Evolutionary conservation across 2,888 invertebrate species (phyloP).

Genomic region (Tetrapedia diversipes): DNA sequence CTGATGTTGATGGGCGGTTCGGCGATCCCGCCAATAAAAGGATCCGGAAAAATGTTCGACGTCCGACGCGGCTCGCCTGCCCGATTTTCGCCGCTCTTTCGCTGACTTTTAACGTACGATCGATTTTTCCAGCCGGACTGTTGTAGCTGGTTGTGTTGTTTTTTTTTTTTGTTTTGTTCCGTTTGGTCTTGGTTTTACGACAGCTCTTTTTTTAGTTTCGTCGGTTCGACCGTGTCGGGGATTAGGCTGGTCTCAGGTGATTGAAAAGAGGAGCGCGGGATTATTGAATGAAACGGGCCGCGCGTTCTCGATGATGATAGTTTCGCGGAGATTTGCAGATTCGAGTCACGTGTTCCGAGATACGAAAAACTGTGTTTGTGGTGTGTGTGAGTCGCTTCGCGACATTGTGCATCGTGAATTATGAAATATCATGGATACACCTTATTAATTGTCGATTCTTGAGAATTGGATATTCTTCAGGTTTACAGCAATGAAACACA

Average conservation of each 20-base stretch:
- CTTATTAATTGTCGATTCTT: no score
- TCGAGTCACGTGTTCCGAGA: not conserved
- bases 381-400: no score
- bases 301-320: not conserved
- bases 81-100: slow-evolving; percentile 42
- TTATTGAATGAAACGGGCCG: slow-evolving; percentile 21
- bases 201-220: not conserved
- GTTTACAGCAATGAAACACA: no score
- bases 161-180: not conserved
- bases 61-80: slow-evolving; percentile 51
- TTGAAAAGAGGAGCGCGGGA: slow-evolving; percentile 6
- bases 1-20: slow-evolving; percentile 78
- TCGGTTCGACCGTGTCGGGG: no score
- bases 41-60: slow-evolving; percentile 69
- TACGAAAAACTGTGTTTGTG: no score
- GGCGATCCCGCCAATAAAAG: slow-evolving; percentile 77
- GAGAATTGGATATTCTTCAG: no score
- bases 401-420: no score
- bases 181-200: not conserved
- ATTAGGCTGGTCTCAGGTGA: slow-evolving; percentile 17
- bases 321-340: not conserved
- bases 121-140: slow-evolving; percentile 27
- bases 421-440: no score
- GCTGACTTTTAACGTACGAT: slow-evolving; percentile 34
- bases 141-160: not conserved